phyloP scores from a whole-genome alignment of 2,113 vertebrate genomes.

The Poeciliopsis retropinna region DNA sequence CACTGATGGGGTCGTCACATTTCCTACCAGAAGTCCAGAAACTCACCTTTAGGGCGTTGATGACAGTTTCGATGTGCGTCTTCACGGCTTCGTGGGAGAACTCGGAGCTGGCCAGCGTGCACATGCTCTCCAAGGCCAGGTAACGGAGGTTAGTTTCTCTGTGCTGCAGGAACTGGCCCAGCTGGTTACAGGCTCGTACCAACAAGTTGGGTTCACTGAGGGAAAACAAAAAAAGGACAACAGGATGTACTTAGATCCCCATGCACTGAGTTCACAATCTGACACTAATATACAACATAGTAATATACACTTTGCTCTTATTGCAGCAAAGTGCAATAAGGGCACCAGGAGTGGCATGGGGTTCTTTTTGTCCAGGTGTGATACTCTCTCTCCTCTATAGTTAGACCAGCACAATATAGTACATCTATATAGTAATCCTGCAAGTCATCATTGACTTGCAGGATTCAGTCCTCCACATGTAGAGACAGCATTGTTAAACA shows the following conservation, averaged over 20 bases:
- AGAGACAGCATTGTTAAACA: no score
- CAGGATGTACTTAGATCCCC: neutral
- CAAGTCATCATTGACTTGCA: neutral
- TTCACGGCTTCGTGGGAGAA: conserved; percentile 85
- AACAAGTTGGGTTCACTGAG: conserved; percentile 83
- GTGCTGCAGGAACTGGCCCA: conserved; percentile 88
- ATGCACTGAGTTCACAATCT: no score
- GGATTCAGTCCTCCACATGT: no score
- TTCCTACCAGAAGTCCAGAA: neutral
- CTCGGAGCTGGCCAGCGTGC: conserved; percentile 82
- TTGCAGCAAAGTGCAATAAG: neutral
- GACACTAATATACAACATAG: no score
- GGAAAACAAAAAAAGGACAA: neutral
- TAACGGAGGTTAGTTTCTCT: conserved; percentile 87
- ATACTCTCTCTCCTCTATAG: neutral
- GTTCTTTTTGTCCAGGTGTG: neutral
- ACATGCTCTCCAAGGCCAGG: conserved; percentile 87
- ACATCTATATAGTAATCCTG: no score
- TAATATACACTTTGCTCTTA: no score
- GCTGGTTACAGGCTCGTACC: conserved; percentile 85
- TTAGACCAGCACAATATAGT: neutral
- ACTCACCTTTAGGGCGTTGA: conserved; percentile 85
- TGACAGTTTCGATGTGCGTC: conserved; percentile 86
- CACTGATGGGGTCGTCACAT: neutral
- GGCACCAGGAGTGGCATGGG: neutral